Percentiles rank a stretch among this genome's conserved stretches.
Conservation (phyloP, 2,888 invertebrate species). For the Gerris lacustris region DNA sequence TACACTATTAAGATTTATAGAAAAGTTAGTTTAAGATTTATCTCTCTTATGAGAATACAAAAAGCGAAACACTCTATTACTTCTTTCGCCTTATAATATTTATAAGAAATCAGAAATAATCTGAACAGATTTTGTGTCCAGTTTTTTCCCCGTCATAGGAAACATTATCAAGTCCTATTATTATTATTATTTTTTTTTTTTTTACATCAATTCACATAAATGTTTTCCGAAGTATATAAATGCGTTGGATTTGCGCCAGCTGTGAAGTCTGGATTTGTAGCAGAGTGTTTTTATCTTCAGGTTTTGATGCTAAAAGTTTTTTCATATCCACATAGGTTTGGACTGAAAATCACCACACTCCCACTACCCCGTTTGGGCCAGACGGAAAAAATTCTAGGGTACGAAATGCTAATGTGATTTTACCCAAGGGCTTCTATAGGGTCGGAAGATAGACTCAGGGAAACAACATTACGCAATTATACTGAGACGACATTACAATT, state of each 20-base stretch:
- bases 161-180: too few species aligned
- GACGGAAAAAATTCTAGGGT: neutral
- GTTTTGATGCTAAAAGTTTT: neutral
- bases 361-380: neutral
- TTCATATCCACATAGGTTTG: neutral
- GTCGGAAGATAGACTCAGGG: neutral
- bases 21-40: too few species aligned
- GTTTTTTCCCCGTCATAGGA: too few species aligned
- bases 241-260: neutral
- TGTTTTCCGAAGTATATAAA: neutral
- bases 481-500: neutral
- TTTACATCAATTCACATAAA: neutral
- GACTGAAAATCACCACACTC: neutral
- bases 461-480: constrained; percentile 1
- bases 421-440: neutral
- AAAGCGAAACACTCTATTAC: too few species aligned
- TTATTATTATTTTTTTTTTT: neutral
- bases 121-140: too few species aligned
- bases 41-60: too few species aligned
- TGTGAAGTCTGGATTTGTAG: neutral
- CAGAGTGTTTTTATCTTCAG: neutral
- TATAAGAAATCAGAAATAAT: too few species aligned
- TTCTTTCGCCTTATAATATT: too few species aligned
- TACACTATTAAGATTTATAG: too few species aligned
- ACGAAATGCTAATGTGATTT: constrained; percentile 1